Percentiles rank a stretch among this genome's conserved stretches.
phyloP scores from a whole-genome alignment of 2,888 invertebrate species.

The Morpho helenor region DNA sequence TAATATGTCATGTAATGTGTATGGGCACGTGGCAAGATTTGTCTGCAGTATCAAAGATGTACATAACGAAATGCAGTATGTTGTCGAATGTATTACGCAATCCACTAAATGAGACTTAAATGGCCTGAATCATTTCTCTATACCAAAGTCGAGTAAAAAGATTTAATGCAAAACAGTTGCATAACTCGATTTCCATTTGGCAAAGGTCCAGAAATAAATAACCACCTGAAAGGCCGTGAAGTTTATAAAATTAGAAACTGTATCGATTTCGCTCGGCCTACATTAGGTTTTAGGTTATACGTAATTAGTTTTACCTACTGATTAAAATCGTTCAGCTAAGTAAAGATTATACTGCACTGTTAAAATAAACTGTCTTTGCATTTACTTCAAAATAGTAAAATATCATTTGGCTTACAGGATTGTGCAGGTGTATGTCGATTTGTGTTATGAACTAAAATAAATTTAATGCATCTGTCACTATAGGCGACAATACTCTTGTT shows the following conservation, averaged over 20 bases:
- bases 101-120: too few relatives aligned
- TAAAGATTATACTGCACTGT: neutral
- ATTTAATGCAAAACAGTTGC: slow-evolving; percentile 14
- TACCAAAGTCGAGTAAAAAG: slow-evolving; percentile 8
- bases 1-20: too few relatives aligned
- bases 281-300: slow-evolving; percentile 8
- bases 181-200: slow-evolving; percentile 20
- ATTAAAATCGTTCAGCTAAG: neutral
- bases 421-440: too few relatives aligned
- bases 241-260: slow-evolving; percentile 27
- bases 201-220: slow-evolving; percentile 22
- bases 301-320: slow-evolving; percentile 5
- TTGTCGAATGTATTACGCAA: too few relatives aligned
- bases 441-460: too few relatives aligned
- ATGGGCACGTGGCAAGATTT: too few relatives aligned
- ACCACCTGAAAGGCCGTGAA: slow-evolving; percentile 23
- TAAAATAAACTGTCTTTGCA: too few relatives aligned
- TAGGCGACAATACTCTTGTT: too few relatives aligned
- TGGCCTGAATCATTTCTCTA: neutral
- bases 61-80: too few relatives aligned
- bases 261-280: slow-evolving; percentile 25
- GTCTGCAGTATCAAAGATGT: too few relatives aligned
- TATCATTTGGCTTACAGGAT: too few relatives aligned
- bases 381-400: too few relatives aligned
- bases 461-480: neutral